Evolutionary conservation across 2,797 vertebrate species (phyloP).

Genomic region (Spinus olivaceus): DNA sequence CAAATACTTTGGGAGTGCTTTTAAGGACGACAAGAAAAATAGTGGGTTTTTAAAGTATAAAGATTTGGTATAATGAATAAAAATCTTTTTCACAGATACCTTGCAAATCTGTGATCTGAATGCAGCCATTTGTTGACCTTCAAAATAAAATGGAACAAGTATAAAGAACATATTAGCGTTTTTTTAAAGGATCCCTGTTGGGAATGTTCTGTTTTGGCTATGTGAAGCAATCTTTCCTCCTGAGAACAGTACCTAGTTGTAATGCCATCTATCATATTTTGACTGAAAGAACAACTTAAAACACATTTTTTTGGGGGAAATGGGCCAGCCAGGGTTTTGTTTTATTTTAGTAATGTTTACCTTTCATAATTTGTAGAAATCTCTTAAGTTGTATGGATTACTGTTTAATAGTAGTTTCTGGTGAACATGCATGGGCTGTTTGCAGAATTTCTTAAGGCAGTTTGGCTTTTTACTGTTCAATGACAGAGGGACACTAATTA

Average conservation of each 20-base stretch:
- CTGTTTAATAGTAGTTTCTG: not conserved
- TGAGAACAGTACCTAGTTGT: not conserved
- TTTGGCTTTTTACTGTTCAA: not conserved
- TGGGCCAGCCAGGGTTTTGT: not conserved
- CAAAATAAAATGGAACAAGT: not conserved
- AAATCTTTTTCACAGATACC: not conserved
- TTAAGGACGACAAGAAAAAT: not conserved
- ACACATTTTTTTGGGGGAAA: not conserved
- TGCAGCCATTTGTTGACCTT: not conserved
- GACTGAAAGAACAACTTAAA: not conserved
- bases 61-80: not conserved
- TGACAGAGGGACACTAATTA: not conserved
- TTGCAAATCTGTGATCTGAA: not conserved
- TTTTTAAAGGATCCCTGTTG: not conserved
- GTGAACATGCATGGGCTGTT: not conserved
- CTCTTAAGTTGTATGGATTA: not conserved
- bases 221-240: not conserved
- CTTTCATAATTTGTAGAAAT: not conserved
- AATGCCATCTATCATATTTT: not conserved
- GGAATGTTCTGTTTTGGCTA: not conserved
- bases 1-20: not conserved
- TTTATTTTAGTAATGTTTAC: not conserved
- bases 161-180: fast-evolving
- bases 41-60: not conserved
- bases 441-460: not conserved